Evolutionary conservation across 2,888 invertebrate species (phyloP).

Genomic region (Dicyrtoma fusca): DNA sequence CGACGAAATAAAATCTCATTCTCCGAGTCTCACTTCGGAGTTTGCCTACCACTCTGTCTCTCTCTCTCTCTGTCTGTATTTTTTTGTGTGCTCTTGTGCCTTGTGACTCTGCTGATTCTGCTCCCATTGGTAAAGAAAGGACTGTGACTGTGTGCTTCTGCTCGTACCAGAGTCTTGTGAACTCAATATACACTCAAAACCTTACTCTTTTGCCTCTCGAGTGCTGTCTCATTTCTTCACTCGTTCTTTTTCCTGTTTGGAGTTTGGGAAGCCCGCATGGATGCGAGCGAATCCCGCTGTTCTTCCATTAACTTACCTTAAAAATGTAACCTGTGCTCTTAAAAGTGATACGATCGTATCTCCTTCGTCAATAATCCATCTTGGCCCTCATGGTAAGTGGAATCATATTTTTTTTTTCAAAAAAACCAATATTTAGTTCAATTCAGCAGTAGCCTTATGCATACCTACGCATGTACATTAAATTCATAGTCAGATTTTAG

Average conservation of each 20-base stretch:
- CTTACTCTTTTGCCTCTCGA: constrained; percentile 34
- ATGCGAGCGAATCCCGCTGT: constrained; percentile 39
- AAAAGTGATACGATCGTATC: constrained; percentile 37
- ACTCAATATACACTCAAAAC: neutral
- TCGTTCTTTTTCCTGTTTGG: constrained; percentile 52
- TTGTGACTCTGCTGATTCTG: too few relatives aligned
- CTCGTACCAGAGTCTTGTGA: too few relatives aligned
- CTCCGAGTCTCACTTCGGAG: too few relatives aligned
- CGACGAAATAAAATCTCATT: neutral
- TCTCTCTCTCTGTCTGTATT: too few relatives aligned
- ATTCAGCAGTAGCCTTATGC: neutral
- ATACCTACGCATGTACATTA: neutral
- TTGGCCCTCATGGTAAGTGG: constrained; percentile 37
- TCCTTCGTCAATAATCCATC: constrained; percentile 33
- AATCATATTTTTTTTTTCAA: neutral
- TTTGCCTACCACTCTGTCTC: too few relatives aligned
- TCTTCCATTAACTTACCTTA: constrained; percentile 36
- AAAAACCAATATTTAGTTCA: too few relatives aligned
- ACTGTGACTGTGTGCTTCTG: neutral
- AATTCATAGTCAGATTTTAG: neutral
- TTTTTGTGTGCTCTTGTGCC: too few relatives aligned
- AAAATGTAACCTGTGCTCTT: constrained; percentile 42
- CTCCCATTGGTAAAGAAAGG: neutral
- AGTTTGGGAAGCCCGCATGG: constrained; percentile 44
- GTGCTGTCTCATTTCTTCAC: constrained; percentile 38